Evolutionary conservation across 2,888 invertebrate species (phyloP).

Genomic region (Carterocephalus palaemon): DNA sequence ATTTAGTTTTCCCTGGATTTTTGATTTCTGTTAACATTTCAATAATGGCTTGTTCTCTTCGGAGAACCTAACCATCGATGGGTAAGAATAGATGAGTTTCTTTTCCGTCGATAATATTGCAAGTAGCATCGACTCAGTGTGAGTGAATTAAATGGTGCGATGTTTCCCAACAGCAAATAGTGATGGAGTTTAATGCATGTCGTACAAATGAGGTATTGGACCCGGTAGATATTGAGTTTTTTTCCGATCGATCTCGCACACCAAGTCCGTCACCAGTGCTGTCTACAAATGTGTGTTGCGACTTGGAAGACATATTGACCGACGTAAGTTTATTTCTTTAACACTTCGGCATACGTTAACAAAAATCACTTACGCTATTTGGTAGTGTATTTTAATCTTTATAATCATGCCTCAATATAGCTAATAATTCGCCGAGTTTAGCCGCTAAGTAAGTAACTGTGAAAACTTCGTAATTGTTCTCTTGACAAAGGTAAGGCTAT

Average conservation of each 20-base stretch:
- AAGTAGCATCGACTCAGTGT: constrained; percentile 34
- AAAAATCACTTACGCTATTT: constrained; percentile 2
- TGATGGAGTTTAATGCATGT: constrained; percentile 75
- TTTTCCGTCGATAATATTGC: constrained; percentile 34
- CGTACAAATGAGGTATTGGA: constrained; percentile 65
- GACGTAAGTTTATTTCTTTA: constrained; percentile 57
- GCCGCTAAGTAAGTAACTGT: constrained; percentile 5
- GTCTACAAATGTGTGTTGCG: constrained; percentile 62
- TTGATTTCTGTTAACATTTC: constrained; percentile 24
- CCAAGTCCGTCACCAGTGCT: constrained; percentile 65
- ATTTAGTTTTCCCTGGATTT: constrained; percentile 13
- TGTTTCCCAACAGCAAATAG: constrained; percentile 67
- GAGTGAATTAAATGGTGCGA: constrained; percentile 46
- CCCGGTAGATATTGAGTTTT: constrained; percentile 61
- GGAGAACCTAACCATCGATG: constrained; percentile 74
- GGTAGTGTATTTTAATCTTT: constrained; percentile 3
- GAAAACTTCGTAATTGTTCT: too few relatives aligned
- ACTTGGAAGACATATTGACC: constrained; percentile 75
- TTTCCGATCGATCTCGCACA: constrained; percentile 55
- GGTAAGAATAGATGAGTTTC: constrained; percentile 53
- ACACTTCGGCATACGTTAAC: constrained; percentile 11
- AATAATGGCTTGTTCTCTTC: constrained; percentile 72
- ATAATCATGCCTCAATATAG: neutral
- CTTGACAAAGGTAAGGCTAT: too few relatives aligned
- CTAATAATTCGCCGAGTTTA: constrained; percentile 9